Conservation (phyloP, 2,797 vertebrate genomes). For the Ceryle rudis region DNA sequence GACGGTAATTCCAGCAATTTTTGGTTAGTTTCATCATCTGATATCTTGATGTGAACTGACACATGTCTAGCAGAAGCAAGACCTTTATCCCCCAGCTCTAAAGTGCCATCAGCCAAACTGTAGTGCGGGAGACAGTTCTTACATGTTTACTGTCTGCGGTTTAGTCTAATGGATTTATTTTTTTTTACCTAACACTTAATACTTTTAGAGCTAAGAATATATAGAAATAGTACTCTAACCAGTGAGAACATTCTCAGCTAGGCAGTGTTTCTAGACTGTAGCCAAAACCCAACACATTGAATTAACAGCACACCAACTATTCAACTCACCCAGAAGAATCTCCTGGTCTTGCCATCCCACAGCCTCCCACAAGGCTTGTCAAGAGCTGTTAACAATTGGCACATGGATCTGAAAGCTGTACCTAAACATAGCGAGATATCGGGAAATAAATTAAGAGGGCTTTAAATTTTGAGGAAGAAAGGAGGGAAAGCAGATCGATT, state of each 20-base stretch:
- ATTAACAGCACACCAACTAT: not conserved
- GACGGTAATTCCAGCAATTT: slow-evolving; percentile 94
- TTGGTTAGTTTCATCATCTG: slow-evolving; percentile 87
- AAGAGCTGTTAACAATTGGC: not conserved
- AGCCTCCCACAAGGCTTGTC: not conserved
- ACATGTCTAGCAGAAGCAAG: not conserved
- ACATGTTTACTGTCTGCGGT: not conserved
- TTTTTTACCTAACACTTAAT: not conserved
- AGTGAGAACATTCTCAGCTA: not conserved
- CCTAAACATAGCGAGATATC: not conserved
- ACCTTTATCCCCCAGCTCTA: not conserved
- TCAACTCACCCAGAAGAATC: not conserved
- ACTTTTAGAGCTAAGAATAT: not conserved
- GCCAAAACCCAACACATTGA: rapidly evolving
- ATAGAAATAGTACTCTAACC: not conserved
- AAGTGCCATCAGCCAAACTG: not conserved
- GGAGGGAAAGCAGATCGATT: rapidly evolving
- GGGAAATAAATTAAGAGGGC: rapidly evolving
- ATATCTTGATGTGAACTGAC: not conserved
- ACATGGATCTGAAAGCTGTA: not conserved
- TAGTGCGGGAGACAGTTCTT: not conserved
- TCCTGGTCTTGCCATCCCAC: not conserved
- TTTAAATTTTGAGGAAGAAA: not conserved
- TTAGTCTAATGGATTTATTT: not conserved
- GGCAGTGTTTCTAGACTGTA: not conserved